Conservation (phyloP, 2,113 vertebrate species). For the Myodes glareolus region DNA sequence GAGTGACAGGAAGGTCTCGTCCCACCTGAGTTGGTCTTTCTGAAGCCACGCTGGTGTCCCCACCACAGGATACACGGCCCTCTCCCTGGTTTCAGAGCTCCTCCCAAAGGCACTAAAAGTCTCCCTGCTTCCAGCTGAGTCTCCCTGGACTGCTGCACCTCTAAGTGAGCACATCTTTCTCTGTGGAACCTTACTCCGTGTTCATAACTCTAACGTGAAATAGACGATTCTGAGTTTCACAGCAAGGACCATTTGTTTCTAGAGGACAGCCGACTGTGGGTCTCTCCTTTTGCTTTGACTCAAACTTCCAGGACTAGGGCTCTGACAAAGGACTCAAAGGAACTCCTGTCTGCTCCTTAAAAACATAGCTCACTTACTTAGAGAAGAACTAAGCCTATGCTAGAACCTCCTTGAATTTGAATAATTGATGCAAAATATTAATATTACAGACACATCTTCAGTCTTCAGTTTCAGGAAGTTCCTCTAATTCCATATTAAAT, state of each 20-base stretch:
- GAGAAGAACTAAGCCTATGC: not conserved
- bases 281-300: not conserved
- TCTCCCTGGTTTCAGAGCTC: not conserved
- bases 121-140: not conserved
- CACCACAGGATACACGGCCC: rapidly evolving
- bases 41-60: not conserved
- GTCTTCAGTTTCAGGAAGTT: slow-evolving; percentile 9
- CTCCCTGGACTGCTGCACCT: not conserved
- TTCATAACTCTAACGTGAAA: not conserved
- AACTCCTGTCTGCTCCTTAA: not conserved
- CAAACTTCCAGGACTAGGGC: not conserved
- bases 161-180: not conserved
- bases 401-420: not conserved
- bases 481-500: not conserved
- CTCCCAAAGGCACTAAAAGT: not conserved
- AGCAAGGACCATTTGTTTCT: not conserved
- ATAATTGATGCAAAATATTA: not conserved
- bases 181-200: not conserved
- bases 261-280: not conserved
- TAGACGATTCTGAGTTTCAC: not conserved
- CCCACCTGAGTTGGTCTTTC: not conserved
- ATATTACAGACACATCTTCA: not conserved
- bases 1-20: not conserved
- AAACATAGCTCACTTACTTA: not conserved
- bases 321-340: not conserved